Percentiles rank a stretch among this genome's conserved stretches.
phyloP scores from a whole-genome alignment of 30 jellyfish, hydroid and myxozoan genomes.

The Pelagia noctiluca region DNA sequence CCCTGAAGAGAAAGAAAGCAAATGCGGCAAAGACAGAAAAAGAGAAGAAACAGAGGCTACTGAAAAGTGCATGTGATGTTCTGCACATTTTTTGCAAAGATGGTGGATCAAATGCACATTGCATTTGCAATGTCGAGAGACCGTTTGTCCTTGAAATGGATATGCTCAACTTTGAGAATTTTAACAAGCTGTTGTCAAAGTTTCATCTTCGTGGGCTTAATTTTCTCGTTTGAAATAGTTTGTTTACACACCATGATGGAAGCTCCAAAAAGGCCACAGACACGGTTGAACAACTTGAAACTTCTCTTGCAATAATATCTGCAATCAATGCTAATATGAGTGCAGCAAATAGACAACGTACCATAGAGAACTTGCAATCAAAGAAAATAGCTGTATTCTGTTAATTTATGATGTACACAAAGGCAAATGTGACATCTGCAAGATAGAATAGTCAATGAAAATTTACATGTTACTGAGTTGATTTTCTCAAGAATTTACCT shows the following conservation, averaged over 20 bases:
- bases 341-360: too few relatives aligned
- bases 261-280: constrained; percentile 6
- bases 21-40: constrained; percentile 22
- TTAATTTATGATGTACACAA: too few relatives aligned
- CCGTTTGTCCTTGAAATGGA: constrained; percentile 19
- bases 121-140: not conserved
- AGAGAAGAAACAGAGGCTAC: constrained; percentile 38
- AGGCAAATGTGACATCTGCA: too few relatives aligned
- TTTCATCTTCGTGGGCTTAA: constrained; percentile 28
- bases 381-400: too few relatives aligned
- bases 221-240: constrained; percentile 13
- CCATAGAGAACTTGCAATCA: too few relatives aligned
- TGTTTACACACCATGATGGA: constrained; percentile 27
- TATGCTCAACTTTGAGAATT: constrained; percentile 17
- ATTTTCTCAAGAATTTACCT: too few relatives aligned
- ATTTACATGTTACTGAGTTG: too few relatives aligned
- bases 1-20: constrained; percentile 30
- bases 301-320: too few relatives aligned
- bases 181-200: constrained; percentile 27
- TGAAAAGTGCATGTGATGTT: constrained; percentile 34
- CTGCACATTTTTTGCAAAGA: constrained; percentile 38
- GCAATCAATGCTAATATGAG: too few relatives aligned
- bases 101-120: constrained; percentile 15
- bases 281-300: not conserved
- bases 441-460: too few relatives aligned